phyloP scores from a whole-genome alignment of 2,797 vertebrate genomes.

The Phrynocephalus vlangalii region DNA sequence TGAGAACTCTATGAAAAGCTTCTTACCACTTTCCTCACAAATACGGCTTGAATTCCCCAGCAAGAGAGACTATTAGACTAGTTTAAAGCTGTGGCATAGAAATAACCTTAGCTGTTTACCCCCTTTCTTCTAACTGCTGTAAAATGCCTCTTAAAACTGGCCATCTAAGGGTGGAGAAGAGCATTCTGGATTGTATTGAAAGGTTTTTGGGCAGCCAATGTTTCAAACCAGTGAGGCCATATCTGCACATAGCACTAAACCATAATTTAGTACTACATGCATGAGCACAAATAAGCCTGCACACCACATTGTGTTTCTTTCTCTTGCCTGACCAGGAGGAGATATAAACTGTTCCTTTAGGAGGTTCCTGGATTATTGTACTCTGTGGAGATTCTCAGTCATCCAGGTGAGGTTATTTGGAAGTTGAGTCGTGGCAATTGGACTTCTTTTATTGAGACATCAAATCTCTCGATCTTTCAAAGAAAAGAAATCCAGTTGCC shows the following conservation, averaged over 20 bases:
- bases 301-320: neutral
- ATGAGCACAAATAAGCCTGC: neutral
- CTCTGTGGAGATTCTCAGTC: too few relatives aligned
- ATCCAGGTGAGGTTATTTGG: too few relatives aligned
- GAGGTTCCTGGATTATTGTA: neutral
- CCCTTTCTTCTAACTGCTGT: neutral
- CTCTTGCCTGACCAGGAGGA: neutral
- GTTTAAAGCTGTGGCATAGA: conserved; percentile 1
- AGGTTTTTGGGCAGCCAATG: neutral
- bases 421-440: too few relatives aligned
- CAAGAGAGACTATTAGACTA: neutral
- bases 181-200: neutral
- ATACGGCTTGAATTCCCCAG: neutral
- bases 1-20: neutral
- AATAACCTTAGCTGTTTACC: neutral
- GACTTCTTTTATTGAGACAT: too few relatives aligned
- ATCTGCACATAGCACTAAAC: neutral
- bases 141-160: neutral
- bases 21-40: too few relatives aligned
- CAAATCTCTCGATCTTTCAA: too few relatives aligned
- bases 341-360: neutral
- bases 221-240: too few relatives aligned
- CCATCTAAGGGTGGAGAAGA: neutral
- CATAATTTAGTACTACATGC: neutral
- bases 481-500: too few relatives aligned